Conservation (phyloP, 2,888 invertebrate genomes). For the Idaea straminata region DNA sequence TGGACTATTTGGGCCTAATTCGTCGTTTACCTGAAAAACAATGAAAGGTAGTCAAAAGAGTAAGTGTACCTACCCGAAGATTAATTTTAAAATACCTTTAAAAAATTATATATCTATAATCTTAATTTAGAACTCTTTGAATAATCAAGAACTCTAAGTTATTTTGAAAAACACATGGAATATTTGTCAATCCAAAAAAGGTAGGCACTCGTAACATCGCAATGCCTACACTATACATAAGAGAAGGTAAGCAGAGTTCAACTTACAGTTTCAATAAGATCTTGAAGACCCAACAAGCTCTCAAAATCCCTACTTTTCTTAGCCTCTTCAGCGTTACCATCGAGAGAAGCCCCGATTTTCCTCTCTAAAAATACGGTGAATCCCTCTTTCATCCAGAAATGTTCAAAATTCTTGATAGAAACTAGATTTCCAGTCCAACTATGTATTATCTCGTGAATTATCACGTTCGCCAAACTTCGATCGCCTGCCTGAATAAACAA, state of each 20-base stretch:
- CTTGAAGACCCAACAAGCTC: conserved; percentile 87
- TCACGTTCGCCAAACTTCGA: conserved; percentile 91
- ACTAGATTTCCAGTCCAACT: conserved; percentile 98
- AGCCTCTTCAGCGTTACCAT: conserved; percentile 69
- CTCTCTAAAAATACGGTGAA: conserved; percentile 95
- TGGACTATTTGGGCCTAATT: conserved; percentile 82
- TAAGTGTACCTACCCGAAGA: no score
- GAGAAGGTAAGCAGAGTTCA: neutral
- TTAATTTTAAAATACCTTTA: conserved; percentile 4
- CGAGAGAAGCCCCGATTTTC: conserved; percentile 86
- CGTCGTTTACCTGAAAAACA: conserved; percentile 62
- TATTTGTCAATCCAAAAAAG: no score
- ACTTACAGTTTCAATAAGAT: conserved; percentile 87
- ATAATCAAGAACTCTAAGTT: no score
- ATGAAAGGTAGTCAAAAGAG: no score
- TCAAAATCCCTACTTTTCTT: conserved; percentile 87
- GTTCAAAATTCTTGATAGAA: conserved; percentile 95
- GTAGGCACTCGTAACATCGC: neutral
- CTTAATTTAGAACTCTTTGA: no score
- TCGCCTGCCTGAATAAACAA: conserved; percentile 87
- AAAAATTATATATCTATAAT: no score
- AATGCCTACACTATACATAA: no score
- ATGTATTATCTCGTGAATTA: conserved; percentile 97
- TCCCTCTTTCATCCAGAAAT: conserved; percentile 98
- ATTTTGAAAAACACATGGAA: no score